phyloP scores from a whole-genome alignment of 2,797 vertebrate genomes.

The Schizopygopsis pylzovi region DNA sequence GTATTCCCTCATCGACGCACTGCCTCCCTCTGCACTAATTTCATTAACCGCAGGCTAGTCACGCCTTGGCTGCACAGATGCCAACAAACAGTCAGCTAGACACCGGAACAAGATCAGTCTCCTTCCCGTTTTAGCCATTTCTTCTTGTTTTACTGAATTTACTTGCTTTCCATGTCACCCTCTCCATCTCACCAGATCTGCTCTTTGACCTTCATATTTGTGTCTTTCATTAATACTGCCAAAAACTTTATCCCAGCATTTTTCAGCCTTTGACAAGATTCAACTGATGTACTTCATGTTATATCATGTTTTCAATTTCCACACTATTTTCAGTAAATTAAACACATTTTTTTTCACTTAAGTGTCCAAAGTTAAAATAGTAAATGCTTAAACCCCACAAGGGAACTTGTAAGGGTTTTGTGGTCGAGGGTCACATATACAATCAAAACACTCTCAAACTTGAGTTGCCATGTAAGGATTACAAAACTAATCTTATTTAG shows the following conservation, averaged over 20 bases:
- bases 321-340: too few relatives aligned
- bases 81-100: constrained; percentile 51
- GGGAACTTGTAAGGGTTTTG: too few relatives aligned
- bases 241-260: background rate
- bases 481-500: background rate
- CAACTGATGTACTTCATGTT: background rate
- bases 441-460: background rate
- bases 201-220: background rate
- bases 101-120: constrained; percentile 1
- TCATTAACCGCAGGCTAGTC: constrained; percentile 70
- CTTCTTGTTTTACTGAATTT: background rate
- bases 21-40: constrained; percentile 68
- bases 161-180: background rate
- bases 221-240: background rate
- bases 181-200: background rate
- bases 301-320: too few relatives aligned
- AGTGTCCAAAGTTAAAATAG: too few relatives aligned
- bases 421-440: too few relatives aligned
- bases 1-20: constrained; percentile 66
- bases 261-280: background rate
- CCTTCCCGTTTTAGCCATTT: constrained; percentile 23
- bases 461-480: background rate
- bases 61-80: constrained; percentile 64
- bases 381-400: too few relatives aligned
- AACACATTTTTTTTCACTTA: too few relatives aligned